Evolutionary conservation across 2,113 vertebrate species (phyloP), one percentile per base, ranked within the genome.

Genomic region (Planiliza haematocheilus): DNA sequence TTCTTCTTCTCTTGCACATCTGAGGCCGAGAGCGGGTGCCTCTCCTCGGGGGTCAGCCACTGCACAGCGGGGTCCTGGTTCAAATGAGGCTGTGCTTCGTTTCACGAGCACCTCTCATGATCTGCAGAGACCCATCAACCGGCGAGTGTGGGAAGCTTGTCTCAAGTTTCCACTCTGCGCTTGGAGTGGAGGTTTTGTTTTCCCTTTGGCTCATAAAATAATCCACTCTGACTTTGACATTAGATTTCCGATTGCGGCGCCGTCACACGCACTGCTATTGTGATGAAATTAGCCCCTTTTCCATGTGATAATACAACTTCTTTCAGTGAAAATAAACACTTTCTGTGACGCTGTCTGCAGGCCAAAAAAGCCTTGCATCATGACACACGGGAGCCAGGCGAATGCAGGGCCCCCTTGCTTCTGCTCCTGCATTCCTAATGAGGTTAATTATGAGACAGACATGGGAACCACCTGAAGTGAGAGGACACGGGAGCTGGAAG

Each of bases 241-340:
- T 63, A 30, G 46, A 74, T 79, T 83, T 91, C 82, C 88, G 81
- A 84, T 84, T 68, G 39, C 71, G 24, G 55, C 18, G 8, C 0
- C 39, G 30, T 70, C 8, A 60, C 64, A 52, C 34, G 12, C 55
- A 36, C 24, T 8, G 24, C 84, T 24, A 88, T 88, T 91, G 88
- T 91, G 62, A 82, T 49, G 34, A 66, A 85, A 83, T 89, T 62
- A 84, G 56, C 51, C 49, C 45, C 21, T 9, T 55, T 70, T 91
- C 57, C 62, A 45, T 61, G 69, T 20, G 64, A 84, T 86, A 83
- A 81, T 72, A 83, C 58, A 72, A 83, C 64, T 8, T 16, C 53
- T 78, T 57, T 49, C 36, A 75, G 8, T 72, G 8, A 86, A 83
- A 81, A 88, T 61, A 90, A 90, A 87, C 72, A 83, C 39, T 57